Evolutionary conservation across 2,888 invertebrate species (phyloP), one percentile per base, ranked within the genome.

Genomic region (Orchesella flavescens): DNA sequence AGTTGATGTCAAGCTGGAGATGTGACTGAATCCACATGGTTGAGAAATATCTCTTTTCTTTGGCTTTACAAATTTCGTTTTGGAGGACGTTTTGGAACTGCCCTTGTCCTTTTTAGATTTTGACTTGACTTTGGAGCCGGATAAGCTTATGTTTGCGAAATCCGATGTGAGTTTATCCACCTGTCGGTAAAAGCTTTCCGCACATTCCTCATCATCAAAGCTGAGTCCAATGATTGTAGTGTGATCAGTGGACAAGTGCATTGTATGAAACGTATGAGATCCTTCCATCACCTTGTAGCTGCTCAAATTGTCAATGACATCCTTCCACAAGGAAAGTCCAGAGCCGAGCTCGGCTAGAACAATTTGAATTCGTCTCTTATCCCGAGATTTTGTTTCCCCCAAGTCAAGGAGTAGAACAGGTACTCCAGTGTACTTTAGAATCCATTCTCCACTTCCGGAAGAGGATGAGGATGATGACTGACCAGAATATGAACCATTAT

Each of bases 11-110:
- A 88, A 69, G 0, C 88, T 87, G 72, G 95, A 95, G 86, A 96
- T 93, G 90, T 96, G 95, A 88, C 94, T 94, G 90, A 96, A 96
- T 89, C 95, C 95, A 89, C 95, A 95, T 0, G 96, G 96, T 89
- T 94, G 93, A 66, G 95, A 95, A 87, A 96, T 96, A 90, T 95
- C 94, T 83, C 93, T 93, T 90, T 96, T 96, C 69, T 93, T 93
- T 21, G 95, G 95, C 84, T 68, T 83, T 3, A 87, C 83, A 74
- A 81, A 87, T 77, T 88, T 88, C 15, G 80, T 53, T 15, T 78
- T 83, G 19, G 83, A 57, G 17, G 75, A 21, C 55, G 73, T 34
- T 17, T 59, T 78, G 5, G 59, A 13, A 9, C 24, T 46, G 9
- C 23, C 19, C 19, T 87, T 85, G 19, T 89, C 89, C 84, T 90